Percentiles rank a stretch among this genome's conserved stretches.
These are phyloP conservation scores for Carterocephalus palaemon DNA, from an alignment of 2,888 invertebrate genomes.

Conservation along the genomic window DNA sequence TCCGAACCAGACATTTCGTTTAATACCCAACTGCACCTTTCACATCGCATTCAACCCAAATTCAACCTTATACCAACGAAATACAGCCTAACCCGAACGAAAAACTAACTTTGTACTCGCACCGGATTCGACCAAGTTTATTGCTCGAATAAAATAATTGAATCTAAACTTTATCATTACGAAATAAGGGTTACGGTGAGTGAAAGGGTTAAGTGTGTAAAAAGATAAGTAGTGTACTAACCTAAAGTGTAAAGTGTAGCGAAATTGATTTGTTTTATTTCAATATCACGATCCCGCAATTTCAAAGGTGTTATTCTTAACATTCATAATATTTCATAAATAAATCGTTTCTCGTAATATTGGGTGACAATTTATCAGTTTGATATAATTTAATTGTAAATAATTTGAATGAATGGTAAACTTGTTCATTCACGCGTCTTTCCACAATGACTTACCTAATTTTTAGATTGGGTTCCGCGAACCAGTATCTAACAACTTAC, in stretches of 20 bases:
- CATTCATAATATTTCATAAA: slow-evolving; percentile 11
- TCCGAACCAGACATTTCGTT: slow-evolving; percentile 19
- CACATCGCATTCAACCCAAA: neutral
- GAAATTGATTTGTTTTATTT: slow-evolving; percentile 43
- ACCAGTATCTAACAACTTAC: too few species aligned
- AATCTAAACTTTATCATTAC: slow-evolving; percentile 4
- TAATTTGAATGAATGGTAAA: neutral
- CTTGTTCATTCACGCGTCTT: too few species aligned
- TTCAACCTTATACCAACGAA: slow-evolving; percentile 3
- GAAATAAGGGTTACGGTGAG: neutral
- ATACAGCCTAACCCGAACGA: neutral
- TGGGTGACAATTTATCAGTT: slow-evolving; percentile 15
- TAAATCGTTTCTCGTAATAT: slow-evolving; percentile 8
- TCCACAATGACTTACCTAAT: too few species aligned
- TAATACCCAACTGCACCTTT: slow-evolving; percentile 2
- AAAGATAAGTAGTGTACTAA: slow-evolving; percentile 23
- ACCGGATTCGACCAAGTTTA: slow-evolving; percentile 9
- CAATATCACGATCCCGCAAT: slow-evolving; percentile 49
- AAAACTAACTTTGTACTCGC: neutral
- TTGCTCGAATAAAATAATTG: slow-evolving; percentile 3
- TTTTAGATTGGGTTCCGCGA: too few species aligned
- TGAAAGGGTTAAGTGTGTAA: slow-evolving; percentile 9
- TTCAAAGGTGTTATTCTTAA: slow-evolving; percentile 29
- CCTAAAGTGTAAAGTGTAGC: slow-evolving; percentile 24
- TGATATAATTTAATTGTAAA: neutral